A percentile compares a stretch with the other conserved stretches of the same genome.
Conservation (phyloP, 2,797 vertebrate species). For the Adelosebastes latens region DNA sequence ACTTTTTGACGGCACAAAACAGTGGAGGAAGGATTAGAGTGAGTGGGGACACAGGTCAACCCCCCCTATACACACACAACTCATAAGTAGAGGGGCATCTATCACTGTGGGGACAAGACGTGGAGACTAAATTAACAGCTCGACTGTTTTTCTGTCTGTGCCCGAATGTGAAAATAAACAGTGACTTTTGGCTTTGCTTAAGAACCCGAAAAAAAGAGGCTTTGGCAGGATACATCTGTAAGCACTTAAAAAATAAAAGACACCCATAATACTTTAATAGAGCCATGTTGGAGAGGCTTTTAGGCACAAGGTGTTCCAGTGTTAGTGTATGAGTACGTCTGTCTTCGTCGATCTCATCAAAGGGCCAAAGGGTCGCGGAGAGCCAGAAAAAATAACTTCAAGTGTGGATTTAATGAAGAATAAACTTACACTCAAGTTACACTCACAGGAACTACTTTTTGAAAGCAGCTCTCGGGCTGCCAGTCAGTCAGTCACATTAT, state of each 20-base stretch:
- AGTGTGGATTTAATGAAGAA: conserved; percentile 67
- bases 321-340: conserved; percentile 54
- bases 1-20: conserved; percentile 27
- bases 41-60: conserved; percentile 36
- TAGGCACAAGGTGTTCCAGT: conserved; percentile 69
- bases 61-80: conserved; percentile 2
- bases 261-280: conserved; percentile 84
- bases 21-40: conserved; percentile 65
- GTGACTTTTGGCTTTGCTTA: conserved; percentile 64
- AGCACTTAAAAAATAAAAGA: conserved; percentile 88
- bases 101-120: conserved; percentile 48
- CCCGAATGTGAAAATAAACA: conserved; percentile 73
- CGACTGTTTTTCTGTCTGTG: conserved; percentile 70
- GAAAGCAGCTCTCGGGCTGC: conserved; percentile 35
- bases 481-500: conserved; percentile 51
- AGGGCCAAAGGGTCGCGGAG: conserved; percentile 44
- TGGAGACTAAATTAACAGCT: conserved; percentile 67
- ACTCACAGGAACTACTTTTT: conserved; percentile 41
- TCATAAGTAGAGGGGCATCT: conserved; percentile 36
- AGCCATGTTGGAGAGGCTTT: conserved; percentile 79
- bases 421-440: conserved; percentile 60
- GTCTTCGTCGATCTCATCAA: conserved; percentile 68
- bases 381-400: conserved; percentile 65
- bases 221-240: conserved; percentile 86
- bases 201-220: conserved; percentile 58